A percentile compares a stretch with the other conserved stretches of the same genome.
Conservation (phyloP, 1,140 invertebrate species). For the Psilanteris sp. region DNA sequence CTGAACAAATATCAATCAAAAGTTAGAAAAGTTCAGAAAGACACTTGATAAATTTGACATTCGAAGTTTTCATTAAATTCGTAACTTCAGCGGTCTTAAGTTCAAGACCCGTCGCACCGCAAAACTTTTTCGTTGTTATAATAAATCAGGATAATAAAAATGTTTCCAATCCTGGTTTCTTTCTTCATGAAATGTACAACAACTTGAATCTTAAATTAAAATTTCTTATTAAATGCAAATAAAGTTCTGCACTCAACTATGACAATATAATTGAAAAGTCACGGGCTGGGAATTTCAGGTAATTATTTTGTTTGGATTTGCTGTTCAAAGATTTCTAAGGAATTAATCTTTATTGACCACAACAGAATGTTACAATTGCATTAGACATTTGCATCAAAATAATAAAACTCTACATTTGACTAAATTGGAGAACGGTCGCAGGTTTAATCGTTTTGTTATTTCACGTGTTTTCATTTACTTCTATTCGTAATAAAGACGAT, state of each 20-base stretch:
- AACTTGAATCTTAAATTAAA: conserved; percentile 33
- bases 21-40: conserved; percentile 14
- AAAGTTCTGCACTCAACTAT: conserved; percentile 6
- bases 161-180: conserved; percentile 9
- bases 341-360: conserved; percentile 33
- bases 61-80: conserved; percentile 30
- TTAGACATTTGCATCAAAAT: conserved; percentile 34
- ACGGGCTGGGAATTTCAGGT: conserved; percentile 5
- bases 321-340: conserved; percentile 7
- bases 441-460: conserved; percentile 1
- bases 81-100: conserved; percentile 2
- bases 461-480: neutral
- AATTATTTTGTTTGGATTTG: conserved; percentile 30
- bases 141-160: conserved; percentile 36
- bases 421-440: neutral
- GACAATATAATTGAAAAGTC: conserved; percentile 28
- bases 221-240: conserved; percentile 53
- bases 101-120: neutral
- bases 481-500: neutral
- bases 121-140: conserved; percentile 30
- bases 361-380: neutral
- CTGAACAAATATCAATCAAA: conserved; percentile 19
- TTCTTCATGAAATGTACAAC: conserved; percentile 8
- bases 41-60: conserved; percentile 25
- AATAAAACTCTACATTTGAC: conserved; percentile 18